These are phyloP conservation scores for Eugnorisma glareosa DNA, from an alignment of 2,888 invertebrate genomes.

Conservation along the genomic window DNA sequence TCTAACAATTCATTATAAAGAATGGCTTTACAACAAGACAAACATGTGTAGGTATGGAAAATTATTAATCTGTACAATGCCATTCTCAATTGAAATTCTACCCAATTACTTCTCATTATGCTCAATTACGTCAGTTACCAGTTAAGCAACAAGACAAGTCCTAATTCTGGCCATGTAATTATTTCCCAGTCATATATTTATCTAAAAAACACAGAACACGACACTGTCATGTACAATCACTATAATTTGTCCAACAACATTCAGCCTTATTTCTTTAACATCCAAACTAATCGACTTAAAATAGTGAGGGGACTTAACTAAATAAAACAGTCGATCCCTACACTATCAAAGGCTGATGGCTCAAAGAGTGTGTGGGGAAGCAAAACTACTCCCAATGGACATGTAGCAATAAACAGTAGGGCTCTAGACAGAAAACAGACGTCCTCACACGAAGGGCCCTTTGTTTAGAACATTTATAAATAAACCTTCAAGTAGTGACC, in stretches of 20 bases:
- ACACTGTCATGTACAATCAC: conserved; percentile 50
- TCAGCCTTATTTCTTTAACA: conserved; percentile 44
- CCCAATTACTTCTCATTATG: conserved; percentile 43
- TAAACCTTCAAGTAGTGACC: conserved; percentile 79
- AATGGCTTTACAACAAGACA: conserved; percentile 12
- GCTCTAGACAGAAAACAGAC: conserved; percentile 86
- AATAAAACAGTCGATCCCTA: conserved; percentile 69
- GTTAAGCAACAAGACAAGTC: conserved; percentile 31
- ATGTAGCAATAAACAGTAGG: conserved; percentile 85
- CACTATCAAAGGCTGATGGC: conserved; percentile 76
- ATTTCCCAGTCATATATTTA: conserved; percentile 22
- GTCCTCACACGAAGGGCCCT: conserved; percentile 77
- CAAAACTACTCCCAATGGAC: conserved; percentile 80
- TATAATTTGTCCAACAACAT: conserved; percentile 53
- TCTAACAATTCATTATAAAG: conserved; percentile 15
- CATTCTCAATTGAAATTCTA: conserved; percentile 23
- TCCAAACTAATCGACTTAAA: conserved; percentile 58
- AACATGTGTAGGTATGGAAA: conserved; percentile 2
- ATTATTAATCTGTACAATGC: conserved; percentile 9
- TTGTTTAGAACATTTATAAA: conserved; percentile 85
- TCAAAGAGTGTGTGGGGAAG: conserved; percentile 70
- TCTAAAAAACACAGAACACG: conserved; percentile 44
- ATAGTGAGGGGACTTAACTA: conserved; percentile 59
- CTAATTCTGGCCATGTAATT: conserved; percentile 26
- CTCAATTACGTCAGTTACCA: conserved; percentile 41